Evolutionary conservation across 2,113 vertebrate genomes (phyloP), one percentile per base, ranked within the genome.

Genomic region (Anarrhichthys ocellatus): DNA sequence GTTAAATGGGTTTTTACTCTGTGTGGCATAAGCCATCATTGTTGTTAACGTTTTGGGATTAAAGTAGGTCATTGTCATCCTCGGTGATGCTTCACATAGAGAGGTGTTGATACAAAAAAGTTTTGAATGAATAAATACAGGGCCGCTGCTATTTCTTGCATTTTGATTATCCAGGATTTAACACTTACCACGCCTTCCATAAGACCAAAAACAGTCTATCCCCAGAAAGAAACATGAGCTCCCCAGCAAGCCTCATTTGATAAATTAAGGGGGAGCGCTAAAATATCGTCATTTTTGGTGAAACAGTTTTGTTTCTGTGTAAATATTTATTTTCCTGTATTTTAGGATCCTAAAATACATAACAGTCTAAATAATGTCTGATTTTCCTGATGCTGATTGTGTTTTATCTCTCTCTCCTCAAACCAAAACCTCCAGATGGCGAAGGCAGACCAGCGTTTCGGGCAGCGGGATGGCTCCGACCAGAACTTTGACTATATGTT

Each of bases 401-500:
- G 38, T 65, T 22, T 46, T 46, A 13, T 59, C 15, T 62, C 44
- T 66, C 24, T 80, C 24, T 36, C 5, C 0, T 68, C 52, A 2
- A 78, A 46, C 18, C 40, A 4, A 4, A 64, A 8, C 38, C 50
- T 20, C 73, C 94, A 99, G 98, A 99, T 99, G 98, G 98, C 98
- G 89, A 98, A 97, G 76, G 97, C 96, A 92, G 97, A 99, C 87
- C 94, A 96, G 85, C 97, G 97, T 90, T 96, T 95, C 50, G 96
- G 97, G 78, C 96, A 97, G 91, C 96, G 97, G 83, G 97, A 99
- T 75, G 96, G 96, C 83, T 99, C 98, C 0, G 98, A 99, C 95
- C 98, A 99, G 94, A 99, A 99, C 94, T 99, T 99, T 73, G 98
- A 99, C 94, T 99, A 99, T 93, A 99, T 99, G 98, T 99, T 99